Percentiles rank a stretch among this genome's conserved stretches.
These are phyloP conservation scores for Callionymus lyra DNA, from an alignment of 2,113 vertebrate genomes.

Conservation along the genomic window DNA sequence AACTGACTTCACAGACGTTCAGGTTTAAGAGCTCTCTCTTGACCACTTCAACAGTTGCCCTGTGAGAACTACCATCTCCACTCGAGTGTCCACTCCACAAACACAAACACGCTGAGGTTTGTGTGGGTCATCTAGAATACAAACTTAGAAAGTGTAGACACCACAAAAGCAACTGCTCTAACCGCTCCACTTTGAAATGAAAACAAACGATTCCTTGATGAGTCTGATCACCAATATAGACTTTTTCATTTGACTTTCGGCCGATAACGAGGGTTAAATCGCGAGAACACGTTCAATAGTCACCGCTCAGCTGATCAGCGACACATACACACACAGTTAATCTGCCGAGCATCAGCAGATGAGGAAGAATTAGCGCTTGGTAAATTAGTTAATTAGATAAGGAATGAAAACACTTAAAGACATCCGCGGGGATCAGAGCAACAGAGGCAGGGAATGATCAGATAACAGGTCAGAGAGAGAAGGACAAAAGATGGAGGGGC, in stretches of 20 bases:
- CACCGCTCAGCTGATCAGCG: slow-evolving; percentile 1
- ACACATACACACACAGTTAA: slow-evolving; percentile 27
- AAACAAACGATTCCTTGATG: slow-evolving; percentile 34
- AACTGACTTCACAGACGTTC: too few relatives aligned
- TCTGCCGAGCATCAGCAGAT: slow-evolving; percentile 49
- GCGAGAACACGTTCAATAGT: slow-evolving; percentile 30
- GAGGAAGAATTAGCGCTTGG: slow-evolving; percentile 46
- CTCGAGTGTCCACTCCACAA: too few relatives aligned
- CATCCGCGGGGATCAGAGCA: slow-evolving; percentile 37
- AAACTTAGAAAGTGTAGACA: too few relatives aligned
- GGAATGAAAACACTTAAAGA: slow-evolving; percentile 46
- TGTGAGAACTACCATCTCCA: too few relatives aligned
- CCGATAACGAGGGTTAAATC: slow-evolving; percentile 44
- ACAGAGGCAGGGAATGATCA: slow-evolving; percentile 22
- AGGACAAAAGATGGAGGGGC: slow-evolving; percentile 36
- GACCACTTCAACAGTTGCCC: too few relatives aligned
- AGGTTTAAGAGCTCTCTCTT: too few relatives aligned
- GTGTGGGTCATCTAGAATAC: too few relatives aligned
- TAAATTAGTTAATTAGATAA: slow-evolving; percentile 58
- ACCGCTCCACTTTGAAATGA: slow-evolving; percentile 20
- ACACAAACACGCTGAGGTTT: too few relatives aligned
- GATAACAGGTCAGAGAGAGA: slow-evolving; percentile 32
- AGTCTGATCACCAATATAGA: slow-evolving; percentile 22
- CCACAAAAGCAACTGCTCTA: slow-evolving; percentile 11
- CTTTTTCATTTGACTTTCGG: slow-evolving; percentile 26